Base-by-base conservation (phyloP, 2,888 invertebrate species). In the Adelphocoris suturalis region DNA sequence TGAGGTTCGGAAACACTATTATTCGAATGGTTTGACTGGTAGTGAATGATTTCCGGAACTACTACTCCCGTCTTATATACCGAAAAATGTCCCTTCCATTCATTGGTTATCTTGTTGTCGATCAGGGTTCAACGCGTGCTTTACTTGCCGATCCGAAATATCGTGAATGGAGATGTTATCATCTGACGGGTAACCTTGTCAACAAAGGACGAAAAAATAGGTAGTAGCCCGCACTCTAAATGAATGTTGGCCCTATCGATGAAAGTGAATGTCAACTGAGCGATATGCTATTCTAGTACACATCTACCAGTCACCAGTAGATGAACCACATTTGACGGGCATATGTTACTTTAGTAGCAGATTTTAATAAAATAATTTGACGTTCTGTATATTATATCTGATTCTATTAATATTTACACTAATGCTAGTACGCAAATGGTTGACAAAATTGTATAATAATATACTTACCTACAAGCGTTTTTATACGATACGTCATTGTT, bases 181-280 rank as follows among this genome's bases (percentile, higher is more conserved):
- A 19, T 9, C 16, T 14, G 52, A 14, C 23, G 68, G 23, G 23
- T 23, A 68, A 68, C 68, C 68, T 68, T 68, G 68, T 68, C 68
- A 68, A 68, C 68, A 23, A 68, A 68, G 68, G 23, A 68, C 23
- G 37, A 68, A 68, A 68, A 9, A 52, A 52, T 52, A 52, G 52
- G 37, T 37, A 19, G 68, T 11, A 68, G 68, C 27, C n/a, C 61
- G 19, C 9, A 61, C 3, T n/a, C 19, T 23, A 5, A 68, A 23
- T 68, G 68, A 68, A 57, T 16, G 16, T n/a, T n/a, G 57, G n/a
- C n/a, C 16, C 16, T 57, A 57, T 57, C 57, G 57, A 57, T 57
- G 57, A 57, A 57, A 57, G 14, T 5, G 57, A 2, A n/a, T 57
- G 57, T n/a, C 14, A 57, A 57, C 37, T 37, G 37, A 37, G 37